Evolutionary conservation across 2,888 invertebrate species (phyloP).

Genomic region (Junonia oenone): DNA sequence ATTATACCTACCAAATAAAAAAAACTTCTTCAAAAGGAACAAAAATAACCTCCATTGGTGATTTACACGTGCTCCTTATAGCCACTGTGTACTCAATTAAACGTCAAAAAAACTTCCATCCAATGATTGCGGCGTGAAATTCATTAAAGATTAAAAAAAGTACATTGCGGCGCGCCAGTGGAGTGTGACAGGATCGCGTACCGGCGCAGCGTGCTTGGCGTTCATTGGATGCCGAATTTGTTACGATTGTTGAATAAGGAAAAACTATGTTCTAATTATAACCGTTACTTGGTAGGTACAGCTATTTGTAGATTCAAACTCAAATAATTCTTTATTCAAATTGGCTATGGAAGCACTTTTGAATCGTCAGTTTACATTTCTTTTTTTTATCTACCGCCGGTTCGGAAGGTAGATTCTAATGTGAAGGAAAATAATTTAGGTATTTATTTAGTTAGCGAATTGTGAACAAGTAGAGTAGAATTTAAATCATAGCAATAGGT

Average conservation of each 20-base stretch:
- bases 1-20: too few relatives aligned
- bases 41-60: not conserved
- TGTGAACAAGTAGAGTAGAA: not conserved
- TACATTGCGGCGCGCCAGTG: constrained; percentile 44
- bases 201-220: constrained; percentile 31
- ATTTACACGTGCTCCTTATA: not conserved
- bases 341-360: too few relatives aligned
- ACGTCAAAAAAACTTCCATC: constrained; percentile 27
- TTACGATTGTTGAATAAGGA: constrained; percentile 10
- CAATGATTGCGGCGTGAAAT: constrained; percentile 48
- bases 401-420: too few relatives aligned
- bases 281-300: constrained; percentile 3
- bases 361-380: too few relatives aligned
- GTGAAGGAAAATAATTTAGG: too few relatives aligned
- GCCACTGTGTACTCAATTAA: constrained; percentile 25
- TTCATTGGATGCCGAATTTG: constrained; percentile 33
- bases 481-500: too few relatives aligned
- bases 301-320: not conserved
- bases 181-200: constrained; percentile 44
- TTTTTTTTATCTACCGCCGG: too few relatives aligned
- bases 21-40: not conserved
- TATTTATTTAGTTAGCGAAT: too few relatives aligned
- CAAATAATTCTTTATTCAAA: too few relatives aligned
- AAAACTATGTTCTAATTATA: not conserved
- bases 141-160: constrained; percentile 30